Evolutionary conservation across 2,888 invertebrate genomes (phyloP).

Genomic region (Galerucella calmariensis): DNA sequence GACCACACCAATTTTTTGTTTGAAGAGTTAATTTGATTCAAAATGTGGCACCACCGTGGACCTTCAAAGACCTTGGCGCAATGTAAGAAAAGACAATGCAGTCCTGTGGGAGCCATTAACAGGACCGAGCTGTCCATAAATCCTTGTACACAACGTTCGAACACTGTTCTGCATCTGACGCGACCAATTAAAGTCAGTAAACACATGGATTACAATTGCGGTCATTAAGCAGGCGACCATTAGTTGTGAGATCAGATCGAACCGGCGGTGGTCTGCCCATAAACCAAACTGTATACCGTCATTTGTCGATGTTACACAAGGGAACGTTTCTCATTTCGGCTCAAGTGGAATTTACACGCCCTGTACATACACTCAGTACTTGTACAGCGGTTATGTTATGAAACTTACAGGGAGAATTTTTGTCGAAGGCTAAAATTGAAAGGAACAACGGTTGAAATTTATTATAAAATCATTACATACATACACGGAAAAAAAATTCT

Average conservation of each 20-base stretch:
- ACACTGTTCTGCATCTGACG: conserved; percentile 56
- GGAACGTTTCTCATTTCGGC: conserved; percentile 43
- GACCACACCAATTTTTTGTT: neutral
- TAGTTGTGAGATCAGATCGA: conserved; percentile 56
- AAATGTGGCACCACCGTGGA: conserved; percentile 31
- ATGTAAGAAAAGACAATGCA: conserved; percentile 49
- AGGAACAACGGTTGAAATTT: no score
- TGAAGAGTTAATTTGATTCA: neutral
- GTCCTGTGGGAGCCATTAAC: conserved; percentile 59
- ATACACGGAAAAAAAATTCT: no score
- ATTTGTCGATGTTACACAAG: conserved; percentile 52
- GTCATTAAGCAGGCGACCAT: conserved; percentile 54
- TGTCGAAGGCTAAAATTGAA: no score
- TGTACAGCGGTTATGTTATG: conserved; percentile 3
- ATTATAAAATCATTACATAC: no score
- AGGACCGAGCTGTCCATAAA: conserved; percentile 55
- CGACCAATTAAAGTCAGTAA: conserved; percentile 59
- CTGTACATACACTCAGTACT: conserved; percentile 11
- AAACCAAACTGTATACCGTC: conserved; percentile 52
- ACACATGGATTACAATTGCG: conserved; percentile 55
- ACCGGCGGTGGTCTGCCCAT: conserved; percentile 52
- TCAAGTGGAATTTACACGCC: conserved; percentile 32
- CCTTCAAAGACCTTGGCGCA: conserved; percentile 25
- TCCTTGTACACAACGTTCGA: conserved; percentile 52
- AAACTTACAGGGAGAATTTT: no score